phyloP scores from a whole-genome alignment of 1,140 invertebrate genomes.

The Orius insidiosus region DNA sequence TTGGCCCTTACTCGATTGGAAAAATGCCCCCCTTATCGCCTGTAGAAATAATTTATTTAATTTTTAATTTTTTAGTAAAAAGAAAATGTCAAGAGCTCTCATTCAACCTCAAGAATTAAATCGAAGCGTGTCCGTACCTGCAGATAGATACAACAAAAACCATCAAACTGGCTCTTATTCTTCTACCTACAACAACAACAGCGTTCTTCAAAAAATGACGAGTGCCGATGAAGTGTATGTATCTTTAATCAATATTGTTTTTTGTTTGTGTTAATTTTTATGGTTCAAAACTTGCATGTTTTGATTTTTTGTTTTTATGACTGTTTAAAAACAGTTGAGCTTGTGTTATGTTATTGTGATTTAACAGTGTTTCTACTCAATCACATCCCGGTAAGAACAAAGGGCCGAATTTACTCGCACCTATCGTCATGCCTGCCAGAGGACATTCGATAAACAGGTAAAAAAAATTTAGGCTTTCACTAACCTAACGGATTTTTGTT shows the following conservation, averaged over 20 bases:
- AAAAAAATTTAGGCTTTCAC: neutral
- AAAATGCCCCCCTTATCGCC: no score
- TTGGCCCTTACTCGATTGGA: no score
- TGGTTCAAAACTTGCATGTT: neutral
- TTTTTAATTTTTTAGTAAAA: constrained; percentile 43
- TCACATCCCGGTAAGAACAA: constrained; percentile 28
- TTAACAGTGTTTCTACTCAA: constrained; percentile 24
- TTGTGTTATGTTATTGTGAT: constrained; percentile 10
- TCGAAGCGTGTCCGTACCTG: constrained; percentile 70
- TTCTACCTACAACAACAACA: neutral
- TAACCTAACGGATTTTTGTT: neutral
- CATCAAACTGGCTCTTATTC: neutral
- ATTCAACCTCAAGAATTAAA: constrained; percentile 50
- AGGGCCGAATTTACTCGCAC: constrained; percentile 43
- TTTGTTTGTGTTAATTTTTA: neutral
- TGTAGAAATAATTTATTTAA: no score
- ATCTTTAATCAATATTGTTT: neutral
- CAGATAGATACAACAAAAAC: constrained; percentile 35
- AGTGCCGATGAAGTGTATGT: constrained; percentile 16
- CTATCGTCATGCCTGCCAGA: constrained; percentile 49
- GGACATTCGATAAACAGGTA: constrained; percentile 56
- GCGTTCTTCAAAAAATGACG: neutral
- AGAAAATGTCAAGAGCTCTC: constrained; percentile 38
- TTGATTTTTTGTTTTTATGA: neutral
- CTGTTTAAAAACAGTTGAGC: neutral